These are phyloP conservation scores for Megalurothrips usitatus DNA, from an alignment of 2,888 invertebrate genomes.

Conservation along the genomic window DNA sequence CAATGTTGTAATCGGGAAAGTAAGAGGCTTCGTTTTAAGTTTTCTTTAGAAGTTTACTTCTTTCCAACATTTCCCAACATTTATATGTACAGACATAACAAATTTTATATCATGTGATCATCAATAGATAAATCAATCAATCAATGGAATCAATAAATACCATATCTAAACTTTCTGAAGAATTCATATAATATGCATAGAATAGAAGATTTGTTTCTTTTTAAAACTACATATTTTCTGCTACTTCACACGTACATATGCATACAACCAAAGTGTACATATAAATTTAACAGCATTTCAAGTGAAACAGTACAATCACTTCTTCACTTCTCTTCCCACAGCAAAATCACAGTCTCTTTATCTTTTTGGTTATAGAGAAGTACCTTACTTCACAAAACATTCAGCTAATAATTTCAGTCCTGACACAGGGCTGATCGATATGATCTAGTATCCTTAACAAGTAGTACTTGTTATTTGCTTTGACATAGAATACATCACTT, in stretches of 20 bases:
- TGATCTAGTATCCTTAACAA: not conserved
- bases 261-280: slow-evolving; percentile 14
- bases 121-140: slow-evolving; percentile 21
- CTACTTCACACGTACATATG: not conserved
- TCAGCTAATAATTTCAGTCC: not conserved
- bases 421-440: not conserved
- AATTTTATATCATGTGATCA: slow-evolving; percentile 22
- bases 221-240: not conserved
- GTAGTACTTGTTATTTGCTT: not conserved
- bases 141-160: slow-evolving; percentile 18
- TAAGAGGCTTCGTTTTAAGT: no score
- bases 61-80: slow-evolving; percentile 25
- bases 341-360: slow-evolving; percentile 25
- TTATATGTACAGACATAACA: slow-evolving; percentile 2
- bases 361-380: slow-evolving; percentile 23
- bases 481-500: slow-evolving; percentile 8
- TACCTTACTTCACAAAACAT: slow-evolving; percentile 1
- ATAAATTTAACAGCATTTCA: not conserved
- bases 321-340: slow-evolving; percentile 22
- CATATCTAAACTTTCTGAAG: slow-evolving; percentile 11
- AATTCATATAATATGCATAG: slow-evolving; percentile 1
- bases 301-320: not conserved
- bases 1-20: no score
- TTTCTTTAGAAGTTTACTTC: slow-evolving; percentile 15
- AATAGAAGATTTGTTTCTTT: slow-evolving; percentile 13